Conservation (phyloP, 2,888 invertebrate genomes). For the Andricus quercusramuli region DNA sequence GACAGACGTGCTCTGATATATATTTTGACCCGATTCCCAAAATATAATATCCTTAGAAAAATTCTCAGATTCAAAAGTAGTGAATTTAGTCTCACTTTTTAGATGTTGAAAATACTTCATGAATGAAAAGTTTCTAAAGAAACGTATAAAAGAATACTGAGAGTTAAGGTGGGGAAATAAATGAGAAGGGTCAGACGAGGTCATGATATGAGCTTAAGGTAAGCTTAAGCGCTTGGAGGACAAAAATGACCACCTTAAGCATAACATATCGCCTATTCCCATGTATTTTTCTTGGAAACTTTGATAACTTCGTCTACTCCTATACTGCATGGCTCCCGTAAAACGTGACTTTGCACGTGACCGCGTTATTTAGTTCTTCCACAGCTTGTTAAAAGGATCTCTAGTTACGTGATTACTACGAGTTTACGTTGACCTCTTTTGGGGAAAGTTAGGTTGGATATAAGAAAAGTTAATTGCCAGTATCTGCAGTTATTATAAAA, state of each 20-base stretch:
- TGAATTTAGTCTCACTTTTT: not conserved
- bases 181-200: not conserved
- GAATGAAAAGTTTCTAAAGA: not conserved
- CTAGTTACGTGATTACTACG: not conserved
- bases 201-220: not conserved
- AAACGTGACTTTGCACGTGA: conserved; percentile 14
- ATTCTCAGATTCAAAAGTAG: too few species aligned
- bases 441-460: too few species aligned
- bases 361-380: conserved; percentile 2
- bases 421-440: not conserved
- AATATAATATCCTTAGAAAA: too few species aligned
- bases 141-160: too few species aligned
- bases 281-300: conserved; percentile 32
- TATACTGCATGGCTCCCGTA: conserved; percentile 16
- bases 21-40: too few species aligned
- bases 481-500: too few species aligned
- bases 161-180: not conserved
- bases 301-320: conserved; percentile 28
- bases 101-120: not conserved
- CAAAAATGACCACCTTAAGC: conserved; percentile 28
- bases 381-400: not conserved
- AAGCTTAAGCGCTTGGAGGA: conserved; percentile 13
- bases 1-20: too few species aligned
- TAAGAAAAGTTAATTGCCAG: too few species aligned
- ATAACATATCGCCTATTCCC: conserved; percentile 27